These are phyloP conservation scores for Buathra laborator DNA, from an alignment of 2,888 invertebrate species.

Conservation along the genomic window DNA sequence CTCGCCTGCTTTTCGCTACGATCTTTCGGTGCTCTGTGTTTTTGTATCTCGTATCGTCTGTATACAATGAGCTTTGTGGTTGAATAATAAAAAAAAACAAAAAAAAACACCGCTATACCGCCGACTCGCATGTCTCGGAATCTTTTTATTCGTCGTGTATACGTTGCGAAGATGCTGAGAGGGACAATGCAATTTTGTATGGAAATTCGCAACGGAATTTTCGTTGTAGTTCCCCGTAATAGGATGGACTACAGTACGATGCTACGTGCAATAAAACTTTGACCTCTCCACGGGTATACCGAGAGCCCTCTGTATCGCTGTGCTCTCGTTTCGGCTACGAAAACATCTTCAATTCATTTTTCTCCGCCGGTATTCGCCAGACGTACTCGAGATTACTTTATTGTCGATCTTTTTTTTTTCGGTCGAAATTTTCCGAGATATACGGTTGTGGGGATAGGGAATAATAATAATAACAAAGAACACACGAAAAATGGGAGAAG, in stretches of 20 bases:
- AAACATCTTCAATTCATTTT: slow-evolving; percentile 57
- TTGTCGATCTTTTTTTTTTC: slow-evolving; percentile 10
- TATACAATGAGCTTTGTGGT: too few species aligned
- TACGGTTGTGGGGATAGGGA: neutral
- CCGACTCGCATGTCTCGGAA: slow-evolving; percentile 47
- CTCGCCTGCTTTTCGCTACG: too few species aligned
- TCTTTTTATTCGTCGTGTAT: slow-evolving; percentile 31
- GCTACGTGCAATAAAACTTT: slow-evolving; percentile 47
- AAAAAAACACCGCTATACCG: neutral
- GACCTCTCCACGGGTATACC: slow-evolving; percentile 33
- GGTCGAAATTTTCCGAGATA: neutral
- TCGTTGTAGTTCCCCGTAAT: neutral
- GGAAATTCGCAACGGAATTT: slow-evolving; percentile 1
- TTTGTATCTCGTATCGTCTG: too few species aligned
- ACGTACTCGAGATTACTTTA: slow-evolving; percentile 44
- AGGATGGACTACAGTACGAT: neutral
- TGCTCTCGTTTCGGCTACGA: slow-evolving; percentile 2
- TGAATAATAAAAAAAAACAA: too few species aligned
- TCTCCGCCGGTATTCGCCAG: neutral
- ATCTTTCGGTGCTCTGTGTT: too few species aligned
- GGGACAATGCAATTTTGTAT: neutral
- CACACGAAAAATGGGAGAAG: slow-evolving; percentile 44
- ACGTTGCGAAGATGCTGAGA: neutral
- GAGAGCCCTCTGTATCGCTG: neutral
- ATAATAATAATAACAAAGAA: slow-evolving; percentile 34